phyloP scores from a whole-genome alignment of 2,888 invertebrate species.

The Spicauda simplicius region DNA sequence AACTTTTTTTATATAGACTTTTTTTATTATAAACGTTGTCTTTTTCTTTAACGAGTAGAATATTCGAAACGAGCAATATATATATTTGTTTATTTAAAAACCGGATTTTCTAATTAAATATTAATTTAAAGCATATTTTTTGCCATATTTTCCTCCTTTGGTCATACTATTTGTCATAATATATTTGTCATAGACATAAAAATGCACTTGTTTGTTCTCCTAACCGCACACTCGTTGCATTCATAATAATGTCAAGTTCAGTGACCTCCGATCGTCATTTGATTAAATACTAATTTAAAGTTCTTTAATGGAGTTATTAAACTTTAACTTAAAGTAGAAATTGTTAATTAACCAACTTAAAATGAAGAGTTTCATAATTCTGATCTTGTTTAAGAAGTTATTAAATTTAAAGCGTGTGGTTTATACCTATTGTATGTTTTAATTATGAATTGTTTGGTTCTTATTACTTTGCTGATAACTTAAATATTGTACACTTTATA shows the following conservation, averaged over 20 bases:
- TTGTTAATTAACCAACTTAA: slow-evolving; percentile 27
- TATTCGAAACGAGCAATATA: too few relatives aligned
- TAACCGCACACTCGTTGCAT: slow-evolving; percentile 15
- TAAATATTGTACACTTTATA: too few relatives aligned
- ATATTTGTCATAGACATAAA: not conserved
- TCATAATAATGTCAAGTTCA: slow-evolving; percentile 13
- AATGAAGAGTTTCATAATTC: slow-evolving; percentile 18
- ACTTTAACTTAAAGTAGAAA: slow-evolving; percentile 12
- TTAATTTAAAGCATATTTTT: not conserved
- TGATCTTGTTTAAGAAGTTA: slow-evolving; percentile 7
- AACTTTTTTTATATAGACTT: too few relatives aligned
- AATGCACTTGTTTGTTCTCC: slow-evolving; percentile 7
- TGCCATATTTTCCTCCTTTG: not conserved
- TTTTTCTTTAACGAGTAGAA: too few relatives aligned
- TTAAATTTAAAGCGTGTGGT: slow-evolving; percentile 10
- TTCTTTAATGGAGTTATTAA: slow-evolving; percentile 25
- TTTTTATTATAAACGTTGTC: too few relatives aligned
- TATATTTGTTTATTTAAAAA: too few relatives aligned
- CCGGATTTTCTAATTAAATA: too few relatives aligned
- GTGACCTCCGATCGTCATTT: slow-evolving; percentile 18
- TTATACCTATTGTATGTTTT: not conserved
- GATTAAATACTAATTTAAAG: slow-evolving; percentile 24
- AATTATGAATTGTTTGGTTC: too few relatives aligned
- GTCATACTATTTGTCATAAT: not conserved
- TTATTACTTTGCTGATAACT: too few relatives aligned